Conservation (phyloP, 2,113 vertebrate genomes). For the Ceratotherium simum region DNA sequence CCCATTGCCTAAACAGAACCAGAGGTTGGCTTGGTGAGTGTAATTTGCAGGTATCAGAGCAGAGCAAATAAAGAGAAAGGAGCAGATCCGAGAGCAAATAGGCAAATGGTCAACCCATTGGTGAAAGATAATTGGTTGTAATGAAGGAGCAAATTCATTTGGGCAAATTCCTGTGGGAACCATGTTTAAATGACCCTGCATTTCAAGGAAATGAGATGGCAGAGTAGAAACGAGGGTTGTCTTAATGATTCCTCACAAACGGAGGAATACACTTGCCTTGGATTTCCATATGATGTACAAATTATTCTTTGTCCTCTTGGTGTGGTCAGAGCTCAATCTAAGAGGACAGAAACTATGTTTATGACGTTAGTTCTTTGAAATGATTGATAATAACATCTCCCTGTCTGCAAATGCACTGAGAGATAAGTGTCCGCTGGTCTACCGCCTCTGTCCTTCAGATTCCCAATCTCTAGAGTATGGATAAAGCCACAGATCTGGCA, state of each 20-base stretch:
- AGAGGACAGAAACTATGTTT: neutral
- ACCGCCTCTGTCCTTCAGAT: neutral
- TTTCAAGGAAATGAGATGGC: neutral
- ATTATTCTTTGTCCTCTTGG: neutral
- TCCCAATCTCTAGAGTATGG: neutral
- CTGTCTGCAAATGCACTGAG: neutral
- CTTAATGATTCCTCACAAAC: neutral
- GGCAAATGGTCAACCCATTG: neutral
- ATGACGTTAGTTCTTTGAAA: neutral
- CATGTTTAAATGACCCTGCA: neutral
- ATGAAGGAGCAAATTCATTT: neutral
- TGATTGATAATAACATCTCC: neutral
- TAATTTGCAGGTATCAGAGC: neutral
- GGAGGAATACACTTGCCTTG: neutral
- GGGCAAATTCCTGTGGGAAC: neutral
- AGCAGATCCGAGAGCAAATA: neutral
- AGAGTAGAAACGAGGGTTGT: neutral
- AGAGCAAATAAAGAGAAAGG: neutral
- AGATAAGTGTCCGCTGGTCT: neutral
- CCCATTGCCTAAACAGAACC: neutral
- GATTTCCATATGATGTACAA: neutral
- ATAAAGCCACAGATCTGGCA: constrained; percentile 36
- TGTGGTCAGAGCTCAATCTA: neutral
- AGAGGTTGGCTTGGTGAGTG: neutral
- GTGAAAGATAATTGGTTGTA: neutral